Evolutionary conservation across 2,797 vertebrate species (phyloP), one percentile per base, ranked within the genome.

Genomic region (Sus cebifrons): DNA sequence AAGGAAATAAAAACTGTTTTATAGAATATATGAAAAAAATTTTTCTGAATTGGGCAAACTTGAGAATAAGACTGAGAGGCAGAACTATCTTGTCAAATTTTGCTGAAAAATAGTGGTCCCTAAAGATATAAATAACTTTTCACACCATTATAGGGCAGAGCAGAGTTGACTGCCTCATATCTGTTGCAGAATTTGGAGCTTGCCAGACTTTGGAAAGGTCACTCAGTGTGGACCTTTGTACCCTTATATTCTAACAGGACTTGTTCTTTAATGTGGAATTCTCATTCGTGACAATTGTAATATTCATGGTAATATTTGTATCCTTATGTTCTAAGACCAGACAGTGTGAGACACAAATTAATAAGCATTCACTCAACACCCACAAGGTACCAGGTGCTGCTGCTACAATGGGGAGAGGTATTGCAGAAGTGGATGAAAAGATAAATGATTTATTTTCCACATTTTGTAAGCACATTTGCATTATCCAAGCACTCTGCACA

Each of bases 401-500:
- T 74, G 70, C 70, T 91, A 58, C 81, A 64, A 27, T 86, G n/a
- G 71, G 65, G 10, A 73, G 16, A 62, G 62, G 27, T 25, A 68
- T 36, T 65, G 44, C 67, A 86, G 70, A 96, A 84, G 21, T 60
- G 2, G 49, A 82, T 27, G 54, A 78, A 91, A 62, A 85, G 18
- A 86, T 14, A 93, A 96, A 86, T 2, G 44, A 89, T 64, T 94
- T 89, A 79, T 95, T 95, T 91, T 94, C 92, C 75, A 74, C 88
- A 70, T 96, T 96, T 93, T 96, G 73, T 86, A 88, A 86, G 79
- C 83, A 79, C 58, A 93, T 94, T 92, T 93, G 84, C 81, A 89
- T 95, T 73, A 56, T 85, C 73, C 83, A 94, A 92, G 79, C 44
- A 75, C 86, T 86, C 64, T 15, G 71, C 14, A 36, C n/a, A 93